Evolutionary conservation across 2,888 invertebrate genomes (phyloP), one percentile per base, ranked within the genome.

Genomic region (Erebia palarica): DNA sequence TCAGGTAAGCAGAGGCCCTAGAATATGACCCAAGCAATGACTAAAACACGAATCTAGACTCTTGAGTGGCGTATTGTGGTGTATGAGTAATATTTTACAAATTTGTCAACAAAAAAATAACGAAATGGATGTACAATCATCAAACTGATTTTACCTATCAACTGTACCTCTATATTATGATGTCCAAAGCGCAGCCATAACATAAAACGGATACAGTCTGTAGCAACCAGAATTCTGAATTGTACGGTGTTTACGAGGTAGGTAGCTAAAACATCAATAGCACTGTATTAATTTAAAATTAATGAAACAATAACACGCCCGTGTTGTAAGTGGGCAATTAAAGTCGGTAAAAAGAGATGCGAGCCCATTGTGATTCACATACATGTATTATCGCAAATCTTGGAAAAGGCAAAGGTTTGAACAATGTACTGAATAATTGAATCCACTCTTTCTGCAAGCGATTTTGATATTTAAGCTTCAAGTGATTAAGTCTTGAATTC

Each of bases 321-420:
- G 70, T 71, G 71, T 75, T 76, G 79, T 78, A 77, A 78, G 74
- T 78, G 78, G 76, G 78, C 81, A 81, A 81, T 82, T 80, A 81
- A 80, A 81, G 75, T 72, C 65, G 65, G 80, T 79, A 83, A 84
- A 82, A 79, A 78, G 18, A 78, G 78, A 78, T 78, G 77, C 69
- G 74, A 76, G 75, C 75, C 75, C 72, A 81, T 81, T 79, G 82
- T 83, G 81, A 82, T 85, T 84, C 85, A 83, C 82, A 79, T 80
- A 76, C 78, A 79, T 79, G 79, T 80, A 83, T 82, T 84, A 86
- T 85, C 84, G 82, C 81, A 80, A 81, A 76, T 79, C 77, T 77
- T 78, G 71, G 73, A 75, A 78, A 78, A 78, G 77, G 78, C 70
- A 73, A 73, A 70, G 67, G 65, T 70, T 70, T 53, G 49, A 55